Conservation (phyloP, 2,888 invertebrate genomes). For the Melanchra persicariae region DNA sequence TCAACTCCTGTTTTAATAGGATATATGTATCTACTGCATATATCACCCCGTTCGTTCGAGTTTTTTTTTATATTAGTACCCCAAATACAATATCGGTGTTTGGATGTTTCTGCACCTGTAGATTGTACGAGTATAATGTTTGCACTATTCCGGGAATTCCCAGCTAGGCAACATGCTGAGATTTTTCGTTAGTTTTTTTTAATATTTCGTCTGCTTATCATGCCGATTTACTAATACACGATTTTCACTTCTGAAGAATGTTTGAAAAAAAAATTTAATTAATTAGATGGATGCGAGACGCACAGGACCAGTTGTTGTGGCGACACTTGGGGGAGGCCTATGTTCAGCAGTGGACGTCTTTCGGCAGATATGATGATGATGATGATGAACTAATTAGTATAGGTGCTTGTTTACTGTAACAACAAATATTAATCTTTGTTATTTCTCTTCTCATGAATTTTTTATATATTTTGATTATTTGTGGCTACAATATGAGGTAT, state of each 20-base stretch:
- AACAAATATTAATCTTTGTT: background rate
- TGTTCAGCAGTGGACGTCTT: too few relatives aligned
- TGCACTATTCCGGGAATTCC: background rate
- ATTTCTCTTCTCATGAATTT: background rate
- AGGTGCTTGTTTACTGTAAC: too few relatives aligned
- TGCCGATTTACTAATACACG: background rate
- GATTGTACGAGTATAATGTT: slow-evolving; percentile 15
- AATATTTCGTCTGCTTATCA: background rate
- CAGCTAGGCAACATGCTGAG: background rate
- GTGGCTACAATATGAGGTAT: too few relatives aligned
- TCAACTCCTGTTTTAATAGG: background rate
- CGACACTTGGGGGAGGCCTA: too few relatives aligned
- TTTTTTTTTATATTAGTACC: background rate
- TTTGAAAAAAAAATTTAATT: too few relatives aligned
- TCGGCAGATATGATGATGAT: too few relatives aligned
- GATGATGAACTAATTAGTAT: too few relatives aligned
- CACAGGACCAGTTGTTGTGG: too few relatives aligned
- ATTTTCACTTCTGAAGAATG: background rate
- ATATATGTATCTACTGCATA: too few relatives aligned
- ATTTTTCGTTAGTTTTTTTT: slow-evolving; percentile 3
- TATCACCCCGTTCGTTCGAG: background rate
- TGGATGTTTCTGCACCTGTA: slow-evolving; percentile 13
- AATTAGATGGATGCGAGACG: too few relatives aligned
- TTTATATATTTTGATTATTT: too few relatives aligned
- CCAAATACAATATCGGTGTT: background rate